Evolutionary conservation across 1,140 invertebrate genomes (phyloP), one percentile per base, ranked within the genome.

Genomic region (Lucilia sericata): DNA sequence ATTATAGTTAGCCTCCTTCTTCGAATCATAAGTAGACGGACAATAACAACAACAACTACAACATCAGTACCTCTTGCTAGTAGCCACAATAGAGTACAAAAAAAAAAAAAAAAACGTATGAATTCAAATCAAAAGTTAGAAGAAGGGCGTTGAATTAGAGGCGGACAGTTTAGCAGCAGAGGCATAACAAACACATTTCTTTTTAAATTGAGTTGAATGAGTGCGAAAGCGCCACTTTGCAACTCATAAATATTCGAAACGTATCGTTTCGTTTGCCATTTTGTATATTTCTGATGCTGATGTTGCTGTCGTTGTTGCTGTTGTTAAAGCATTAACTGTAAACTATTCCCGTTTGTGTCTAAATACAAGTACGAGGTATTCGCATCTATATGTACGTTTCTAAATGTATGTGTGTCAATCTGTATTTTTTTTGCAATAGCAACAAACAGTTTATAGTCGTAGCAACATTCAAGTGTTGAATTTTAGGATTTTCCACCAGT

Each of bases 161-260:
- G 76, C 76, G 76, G 76, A 80, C 76, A 80, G n/a, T 19, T 36
- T 30, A 76, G 25, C 5, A 17, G n/a, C 34, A 42, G 25, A 30
- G 36, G 14, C 76, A 76, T 12, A n/a, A 80, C 76, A 30, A n/a
- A 80, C 76, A 30, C 42, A 49, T 70, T 60, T 60, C 65, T 70
- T 70, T 70, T 21, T 70, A 80, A 80, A 80, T 80, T 80, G 76
- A 80, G 76, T 80, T 80, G 76, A 80, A 80, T 80, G 76, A 80
- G 76, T 80, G 76, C 42, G 19, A 49, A 80, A 80, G 42, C 19
- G 42, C 25, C 76, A 49, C 76, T 80, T 80, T 80, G 76, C 76
- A 80, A 80, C 76, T 80, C 76, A 80, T 80, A 80, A 80, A 80
- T 80, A 80, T 80, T 80, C 76, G 76, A 49, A 80, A 80, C 42